These are phyloP conservation scores for Bombus affinis DNA, from an alignment of 1,140 invertebrate species.

Conservation along the genomic window DNA sequence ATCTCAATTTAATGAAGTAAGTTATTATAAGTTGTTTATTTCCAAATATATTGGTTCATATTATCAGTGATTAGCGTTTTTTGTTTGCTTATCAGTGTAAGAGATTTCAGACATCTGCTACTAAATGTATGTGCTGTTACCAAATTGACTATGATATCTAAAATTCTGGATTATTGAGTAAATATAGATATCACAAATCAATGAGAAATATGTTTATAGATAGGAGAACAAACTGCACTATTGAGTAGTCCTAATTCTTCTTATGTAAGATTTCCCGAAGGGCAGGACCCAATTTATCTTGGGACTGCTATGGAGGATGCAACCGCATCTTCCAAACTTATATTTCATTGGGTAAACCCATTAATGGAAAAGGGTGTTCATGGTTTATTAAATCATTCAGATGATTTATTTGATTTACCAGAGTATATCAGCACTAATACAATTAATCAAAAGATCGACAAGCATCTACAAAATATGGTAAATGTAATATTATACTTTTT, in stretches of 20 bases:
- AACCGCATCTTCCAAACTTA: conserved; percentile 88
- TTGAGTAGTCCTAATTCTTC: conserved; percentile 76
- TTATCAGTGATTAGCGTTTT: conserved; percentile 38
- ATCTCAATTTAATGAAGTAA: conserved; percentile 83
- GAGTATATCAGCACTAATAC: conserved; percentile 85
- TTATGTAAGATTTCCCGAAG: conserved; percentile 85
- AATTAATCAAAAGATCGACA: conserved; percentile 85
- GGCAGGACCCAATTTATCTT: conserved; percentile 87
- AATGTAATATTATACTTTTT: conserved; percentile 12
- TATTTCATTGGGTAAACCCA: conserved; percentile 94
- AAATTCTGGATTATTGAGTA: conserved; percentile 54
- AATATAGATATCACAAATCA: conserved; percentile 52
- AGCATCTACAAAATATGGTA: conserved; percentile 71
- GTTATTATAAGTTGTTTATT: conserved; percentile 64
- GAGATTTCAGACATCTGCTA: conserved; percentile 30
- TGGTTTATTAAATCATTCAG: conserved; percentile 87
- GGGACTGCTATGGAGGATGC: conserved; percentile 91
- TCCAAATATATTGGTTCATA: conserved; percentile 5
- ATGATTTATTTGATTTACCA: conserved; percentile 95
- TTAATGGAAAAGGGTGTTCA: conserved; percentile 92
- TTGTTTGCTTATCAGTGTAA: conserved; percentile 17
- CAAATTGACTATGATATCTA: conserved; percentile 46
- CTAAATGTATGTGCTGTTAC: conserved; percentile 3
- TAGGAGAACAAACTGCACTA: conserved; percentile 80
- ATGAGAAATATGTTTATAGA: conserved; percentile 71